These are phyloP conservation scores for Emydocephalus ijimae DNA, from an alignment of 2,113 vertebrate species.

Conservation along the genomic window DNA sequence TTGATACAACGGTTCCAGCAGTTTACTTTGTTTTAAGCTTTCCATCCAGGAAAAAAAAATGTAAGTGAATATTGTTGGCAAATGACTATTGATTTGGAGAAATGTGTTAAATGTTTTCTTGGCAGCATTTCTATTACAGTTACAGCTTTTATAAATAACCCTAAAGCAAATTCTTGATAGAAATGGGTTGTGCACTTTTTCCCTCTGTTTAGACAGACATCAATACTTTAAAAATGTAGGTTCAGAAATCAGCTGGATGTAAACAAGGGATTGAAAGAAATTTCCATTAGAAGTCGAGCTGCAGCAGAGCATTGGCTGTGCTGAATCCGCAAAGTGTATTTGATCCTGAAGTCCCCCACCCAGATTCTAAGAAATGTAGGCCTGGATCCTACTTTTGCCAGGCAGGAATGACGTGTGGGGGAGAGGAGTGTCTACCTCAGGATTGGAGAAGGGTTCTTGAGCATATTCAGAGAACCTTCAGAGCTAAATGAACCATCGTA, in stretches of 20 bases:
- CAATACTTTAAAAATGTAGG: conserved; percentile 42
- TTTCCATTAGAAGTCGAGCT: conserved; percentile 15
- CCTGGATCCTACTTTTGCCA: neutral
- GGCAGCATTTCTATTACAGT: conserved; percentile 63
- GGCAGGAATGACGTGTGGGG: neutral
- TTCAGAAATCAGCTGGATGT: conserved; percentile 28
- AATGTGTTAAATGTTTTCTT: conserved; percentile 69
- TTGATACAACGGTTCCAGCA: conserved; percentile 41
- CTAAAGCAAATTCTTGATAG: conserved; percentile 65
- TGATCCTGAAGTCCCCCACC: neutral
- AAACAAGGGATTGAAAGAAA: neutral
- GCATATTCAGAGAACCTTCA: no score
- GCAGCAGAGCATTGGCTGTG: neutral
- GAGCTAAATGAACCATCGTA: no score
- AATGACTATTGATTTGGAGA: conserved; percentile 73
- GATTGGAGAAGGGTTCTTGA: neutral
- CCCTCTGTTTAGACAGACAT: conserved; percentile 34
- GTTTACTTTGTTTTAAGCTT: conserved; percentile 63
- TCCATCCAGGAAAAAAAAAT: conserved; percentile 58
- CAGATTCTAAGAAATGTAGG: neutral
- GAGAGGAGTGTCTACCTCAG: neutral
- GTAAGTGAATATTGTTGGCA: conserved; percentile 69
- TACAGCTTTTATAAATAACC: conserved; percentile 72
- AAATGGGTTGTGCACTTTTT: conserved; percentile 42
- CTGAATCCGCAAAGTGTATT: neutral